phyloP scores from a whole-genome alignment of 2,113 vertebrate genomes.

The Oostethus manadensis region DNA sequence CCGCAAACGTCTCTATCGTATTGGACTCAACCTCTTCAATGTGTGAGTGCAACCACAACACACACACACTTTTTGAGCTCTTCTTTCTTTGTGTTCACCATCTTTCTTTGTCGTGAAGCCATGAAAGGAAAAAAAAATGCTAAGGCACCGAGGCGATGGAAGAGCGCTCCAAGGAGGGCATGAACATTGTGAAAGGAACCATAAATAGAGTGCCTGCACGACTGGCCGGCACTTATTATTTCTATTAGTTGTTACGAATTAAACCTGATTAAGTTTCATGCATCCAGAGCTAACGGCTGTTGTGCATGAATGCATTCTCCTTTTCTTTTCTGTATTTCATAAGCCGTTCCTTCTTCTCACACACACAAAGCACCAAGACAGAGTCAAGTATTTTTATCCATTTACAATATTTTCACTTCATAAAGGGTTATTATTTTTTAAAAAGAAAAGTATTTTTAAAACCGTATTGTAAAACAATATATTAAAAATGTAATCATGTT shows the following conservation, averaged over 20 bases:
- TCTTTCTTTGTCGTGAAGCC: no score
- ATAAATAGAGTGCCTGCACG: conserved; percentile 48
- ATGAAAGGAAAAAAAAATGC: neutral
- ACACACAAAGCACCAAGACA: conserved; percentile 5
- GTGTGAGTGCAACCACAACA: conserved; percentile 80
- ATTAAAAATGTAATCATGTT: no score
- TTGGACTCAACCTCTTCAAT: conserved; percentile 97
- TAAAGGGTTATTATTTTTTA: neutral
- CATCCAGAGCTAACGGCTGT: conserved; percentile 46
- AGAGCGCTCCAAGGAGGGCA: conserved; percentile 29
- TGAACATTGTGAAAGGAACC: conserved; percentile 33
- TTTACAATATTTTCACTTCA: neutral
- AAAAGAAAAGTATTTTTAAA: no score
- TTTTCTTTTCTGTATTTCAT: conserved; percentile 14
- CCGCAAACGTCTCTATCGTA: conserved; percentile 94
- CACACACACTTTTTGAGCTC: conserved; percentile 17
- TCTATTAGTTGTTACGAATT: conserved; percentile 47
- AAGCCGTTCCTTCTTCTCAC: neutral
- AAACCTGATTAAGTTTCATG: conserved; percentile 51
- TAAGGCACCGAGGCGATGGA: conserved; percentile 20
- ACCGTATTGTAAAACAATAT: no score
- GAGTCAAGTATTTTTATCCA: conserved; percentile 20
- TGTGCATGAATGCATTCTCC: conserved; percentile 29
- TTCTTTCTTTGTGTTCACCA: neutral
- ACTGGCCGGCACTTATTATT: conserved; percentile 42